Evolutionary conservation across 2,888 invertebrate genomes (phyloP).

Genomic region (Thecocarcelia acutangulata): DNA sequence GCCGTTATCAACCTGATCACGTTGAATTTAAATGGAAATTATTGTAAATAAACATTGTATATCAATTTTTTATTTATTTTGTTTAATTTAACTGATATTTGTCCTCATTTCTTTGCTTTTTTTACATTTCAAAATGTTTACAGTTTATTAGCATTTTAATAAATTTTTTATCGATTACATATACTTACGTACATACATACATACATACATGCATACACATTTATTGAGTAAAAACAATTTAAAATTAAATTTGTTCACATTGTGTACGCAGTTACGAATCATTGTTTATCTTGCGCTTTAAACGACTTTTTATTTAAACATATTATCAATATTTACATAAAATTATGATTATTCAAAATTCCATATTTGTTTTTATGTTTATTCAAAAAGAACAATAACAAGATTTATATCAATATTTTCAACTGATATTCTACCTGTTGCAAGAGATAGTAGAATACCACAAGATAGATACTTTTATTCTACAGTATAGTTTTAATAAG

Average conservation of each 20-base stretch:
- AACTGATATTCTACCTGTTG: constrained; percentile 3
- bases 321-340: constrained; percentile 76
- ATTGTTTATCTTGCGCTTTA: constrained; percentile 72
- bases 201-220: constrained; percentile 3
- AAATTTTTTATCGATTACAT: constrained; percentile 37
- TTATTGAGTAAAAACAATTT: constrained; percentile 8
- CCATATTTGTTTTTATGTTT: not conserved
- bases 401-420: constrained; percentile 11
- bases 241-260: constrained; percentile 26
- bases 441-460: not conserved
- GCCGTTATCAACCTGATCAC: constrained; percentile 64
- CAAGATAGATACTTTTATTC: no score
- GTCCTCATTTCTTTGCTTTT: constrained; percentile 60
- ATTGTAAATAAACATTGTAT: constrained; percentile 70
- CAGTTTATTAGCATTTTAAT: constrained; percentile 41
- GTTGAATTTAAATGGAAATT: constrained; percentile 71
- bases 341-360: constrained; percentile 65
- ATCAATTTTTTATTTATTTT: constrained; percentile 55
- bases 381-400: not conserved
- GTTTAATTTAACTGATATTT: constrained; percentile 60
- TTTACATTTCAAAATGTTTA: constrained; percentile 46
- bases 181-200: constrained; percentile 4
- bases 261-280: constrained; percentile 57
- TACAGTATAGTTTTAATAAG: no score
- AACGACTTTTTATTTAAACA: constrained; percentile 71